A percentile compares a stretch with the other conserved stretches of the same genome.
These are phyloP conservation scores for Hemistola chrysoprasaria DNA, from an alignment of 2,888 invertebrate genomes.

Conservation along the genomic window DNA sequence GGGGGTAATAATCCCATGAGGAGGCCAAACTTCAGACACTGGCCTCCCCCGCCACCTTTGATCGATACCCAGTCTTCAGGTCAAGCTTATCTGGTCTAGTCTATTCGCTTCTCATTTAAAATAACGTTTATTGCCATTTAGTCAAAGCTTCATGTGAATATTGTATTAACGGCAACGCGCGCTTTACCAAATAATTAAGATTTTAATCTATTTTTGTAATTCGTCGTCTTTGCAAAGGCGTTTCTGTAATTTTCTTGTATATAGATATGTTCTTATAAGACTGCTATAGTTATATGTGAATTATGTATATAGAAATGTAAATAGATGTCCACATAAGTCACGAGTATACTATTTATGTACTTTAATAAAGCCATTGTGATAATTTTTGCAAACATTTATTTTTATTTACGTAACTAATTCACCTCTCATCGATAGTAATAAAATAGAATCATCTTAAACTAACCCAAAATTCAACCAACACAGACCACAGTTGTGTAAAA, in stretches of 20 bases:
- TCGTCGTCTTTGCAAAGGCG: constrained; percentile 70
- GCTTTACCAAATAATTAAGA: constrained; percentile 79
- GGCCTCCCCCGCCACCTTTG: constrained; percentile 72
- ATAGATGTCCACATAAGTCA: constrained; percentile 79
- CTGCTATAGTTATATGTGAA: constrained; percentile 80
- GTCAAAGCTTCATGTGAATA: constrained; percentile 76
- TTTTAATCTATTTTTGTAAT: constrained; percentile 78
- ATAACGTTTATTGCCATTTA: constrained; percentile 46
- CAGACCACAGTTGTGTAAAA: too few species aligned
- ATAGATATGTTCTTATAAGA: constrained; percentile 81
- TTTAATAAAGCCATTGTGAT: constrained; percentile 83
- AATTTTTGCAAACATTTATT: constrained; percentile 75
- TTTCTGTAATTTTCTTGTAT: constrained; percentile 72
- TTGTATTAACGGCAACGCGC: constrained; percentile 68
- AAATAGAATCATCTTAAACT: too few species aligned
- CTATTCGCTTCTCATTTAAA: constrained; percentile 54
- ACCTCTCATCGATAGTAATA: not conserved
- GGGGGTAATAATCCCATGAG: constrained; percentile 74
- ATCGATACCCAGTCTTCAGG: constrained; percentile 72
- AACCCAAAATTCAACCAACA: too few species aligned
- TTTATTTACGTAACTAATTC: constrained; percentile 18
- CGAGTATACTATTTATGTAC: constrained; percentile 82
- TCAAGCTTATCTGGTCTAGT: constrained; percentile 79
- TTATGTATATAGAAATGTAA: constrained; percentile 76
- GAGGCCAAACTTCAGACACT: constrained; percentile 70